phyloP scores from a whole-genome alignment of 2,797 vertebrate genomes.

The Megalops cyprinoides region DNA sequence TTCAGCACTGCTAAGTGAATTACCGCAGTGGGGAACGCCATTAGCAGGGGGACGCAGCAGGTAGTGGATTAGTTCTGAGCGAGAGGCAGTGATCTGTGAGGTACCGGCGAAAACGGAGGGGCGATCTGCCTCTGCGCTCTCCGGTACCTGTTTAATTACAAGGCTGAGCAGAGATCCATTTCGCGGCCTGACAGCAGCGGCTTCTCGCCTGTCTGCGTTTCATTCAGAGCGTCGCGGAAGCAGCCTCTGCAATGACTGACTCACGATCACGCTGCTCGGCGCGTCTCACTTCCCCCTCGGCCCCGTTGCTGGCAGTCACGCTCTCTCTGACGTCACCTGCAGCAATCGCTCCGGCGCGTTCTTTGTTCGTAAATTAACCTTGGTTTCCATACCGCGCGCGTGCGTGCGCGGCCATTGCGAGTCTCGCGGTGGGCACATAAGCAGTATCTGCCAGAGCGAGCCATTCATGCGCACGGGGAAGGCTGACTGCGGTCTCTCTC shows the following conservation, averaged over 20 bases:
- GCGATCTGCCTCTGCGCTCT: not conserved
- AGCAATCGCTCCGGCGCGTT: constrained; percentile 20
- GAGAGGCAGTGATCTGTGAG: not conserved
- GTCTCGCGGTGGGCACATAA: too few relatives aligned
- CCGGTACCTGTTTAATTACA: not conserved
- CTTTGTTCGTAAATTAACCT: constrained; percentile 43
- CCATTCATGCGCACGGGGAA: too few relatives aligned
- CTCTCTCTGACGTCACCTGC: constrained; percentile 46
- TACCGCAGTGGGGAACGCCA: constrained; percentile 30
- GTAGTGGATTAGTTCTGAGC: not conserved
- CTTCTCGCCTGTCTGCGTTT: not conserved
- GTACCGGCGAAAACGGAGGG: not conserved
- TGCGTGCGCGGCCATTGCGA: too few relatives aligned
- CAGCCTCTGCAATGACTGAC: constrained; percentile 37
- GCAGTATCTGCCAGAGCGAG: too few relatives aligned
- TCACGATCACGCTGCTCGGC: constrained; percentile 13
- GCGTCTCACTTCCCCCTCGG: constrained; percentile 3
- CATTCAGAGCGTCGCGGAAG: constrained; percentile 33
- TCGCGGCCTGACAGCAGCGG: not conserved
- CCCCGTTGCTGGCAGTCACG: constrained; percentile 28
- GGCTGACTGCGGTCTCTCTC: too few relatives aligned
- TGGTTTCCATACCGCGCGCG: too few relatives aligned
- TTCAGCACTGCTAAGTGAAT: constrained; percentile 10
- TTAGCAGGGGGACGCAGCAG: constrained; percentile 28
- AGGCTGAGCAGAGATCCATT: constrained; percentile 4